Percentiles rank a stretch among this genome's conserved stretches.
These are phyloP conservation scores for Tetragonula clypearis DNA, from an alignment of 1,140 invertebrate genomes.

Conservation along the genomic window DNA sequence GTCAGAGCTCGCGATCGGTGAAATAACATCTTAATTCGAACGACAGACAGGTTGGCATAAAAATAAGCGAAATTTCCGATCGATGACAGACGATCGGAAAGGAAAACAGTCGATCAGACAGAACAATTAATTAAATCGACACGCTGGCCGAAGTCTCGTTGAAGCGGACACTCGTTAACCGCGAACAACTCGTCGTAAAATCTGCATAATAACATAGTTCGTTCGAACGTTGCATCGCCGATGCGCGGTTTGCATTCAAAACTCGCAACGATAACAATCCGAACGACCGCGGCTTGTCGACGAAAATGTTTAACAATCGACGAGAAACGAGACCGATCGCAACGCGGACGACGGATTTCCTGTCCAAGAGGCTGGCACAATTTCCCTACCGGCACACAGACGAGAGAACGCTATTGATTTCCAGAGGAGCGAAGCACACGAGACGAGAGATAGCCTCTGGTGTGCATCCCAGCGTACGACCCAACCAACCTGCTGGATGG, in stretches of 20 bases:
- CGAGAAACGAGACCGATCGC: not conserved
- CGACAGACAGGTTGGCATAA: not conserved
- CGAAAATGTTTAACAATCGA: not conserved
- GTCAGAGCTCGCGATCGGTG: not conserved
- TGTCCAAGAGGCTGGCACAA: conserved; percentile 11
- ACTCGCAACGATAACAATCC: not conserved
- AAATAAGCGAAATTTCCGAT: not conserved
- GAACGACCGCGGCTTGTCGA: not conserved
- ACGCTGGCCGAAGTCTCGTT: not conserved
- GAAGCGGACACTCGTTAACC: conserved; percentile 27
- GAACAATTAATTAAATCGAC: conserved; percentile 39
- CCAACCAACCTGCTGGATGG: conserved; percentile 34
- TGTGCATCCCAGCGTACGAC: conserved; percentile 48
- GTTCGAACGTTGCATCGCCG: conserved; percentile 13
- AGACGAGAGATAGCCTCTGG: conserved; percentile 46
- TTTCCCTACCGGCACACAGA: conserved; percentile 7
- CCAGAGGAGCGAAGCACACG: conserved; percentile 31
- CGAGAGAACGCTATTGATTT: conserved; percentile 59
- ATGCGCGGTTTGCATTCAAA: not conserved
- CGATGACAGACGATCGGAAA: not conserved
- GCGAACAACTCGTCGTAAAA: conserved; percentile 36
- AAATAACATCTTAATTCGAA: not conserved
- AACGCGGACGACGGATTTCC: not conserved
- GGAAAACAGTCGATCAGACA: not conserved
- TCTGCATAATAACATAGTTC: conserved; percentile 34